Conservation (phyloP, 2,113 vertebrate genomes). For the Callipepla californica region DNA sequence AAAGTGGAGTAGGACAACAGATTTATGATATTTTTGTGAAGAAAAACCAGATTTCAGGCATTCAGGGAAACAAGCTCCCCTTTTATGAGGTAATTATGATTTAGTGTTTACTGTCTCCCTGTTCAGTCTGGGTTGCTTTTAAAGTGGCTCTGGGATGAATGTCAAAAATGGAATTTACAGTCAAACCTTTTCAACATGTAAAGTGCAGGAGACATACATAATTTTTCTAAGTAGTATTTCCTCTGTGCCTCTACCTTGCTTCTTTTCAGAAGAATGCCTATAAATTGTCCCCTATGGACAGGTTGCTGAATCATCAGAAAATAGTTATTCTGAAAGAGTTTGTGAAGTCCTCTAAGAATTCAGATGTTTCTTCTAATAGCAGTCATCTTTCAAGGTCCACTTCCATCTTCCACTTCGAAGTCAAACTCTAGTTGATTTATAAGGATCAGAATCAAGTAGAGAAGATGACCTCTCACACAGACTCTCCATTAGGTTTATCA, state of each 20-base stretch:
- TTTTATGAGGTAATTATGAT: constrained; percentile 81
- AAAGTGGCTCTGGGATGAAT: constrained; percentile 69
- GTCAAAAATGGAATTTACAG: constrained; percentile 75
- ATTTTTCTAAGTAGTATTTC: constrained; percentile 61
- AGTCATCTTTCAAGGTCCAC: not conserved
- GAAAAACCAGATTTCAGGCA: constrained; percentile 56
- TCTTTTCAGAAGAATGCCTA: constrained; percentile 16
- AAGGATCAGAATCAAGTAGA: not conserved
- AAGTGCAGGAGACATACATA: constrained; percentile 62
- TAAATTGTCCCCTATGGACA: constrained; percentile 58
- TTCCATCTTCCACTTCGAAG: constrained; percentile 1
- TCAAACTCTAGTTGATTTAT: not conserved
- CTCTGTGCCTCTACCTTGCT: constrained; percentile 6
- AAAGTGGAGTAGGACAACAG: constrained; percentile 70
- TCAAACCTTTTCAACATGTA: constrained; percentile 65
- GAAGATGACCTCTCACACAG: not conserved
- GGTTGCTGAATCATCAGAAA: constrained; percentile 63
- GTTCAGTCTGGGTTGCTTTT: constrained; percentile 75
- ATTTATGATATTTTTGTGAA: constrained; percentile 76
- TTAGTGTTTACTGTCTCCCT: constrained; percentile 75
- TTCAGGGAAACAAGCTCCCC: constrained; percentile 67
- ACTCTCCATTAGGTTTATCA: not conserved
- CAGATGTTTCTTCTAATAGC: not conserved
- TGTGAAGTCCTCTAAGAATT: constrained; percentile 1
- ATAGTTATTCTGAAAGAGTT: constrained; percentile 45